Conservation (phyloP, 1,140 invertebrate genomes). For the Orchestia grillus region DNA sequence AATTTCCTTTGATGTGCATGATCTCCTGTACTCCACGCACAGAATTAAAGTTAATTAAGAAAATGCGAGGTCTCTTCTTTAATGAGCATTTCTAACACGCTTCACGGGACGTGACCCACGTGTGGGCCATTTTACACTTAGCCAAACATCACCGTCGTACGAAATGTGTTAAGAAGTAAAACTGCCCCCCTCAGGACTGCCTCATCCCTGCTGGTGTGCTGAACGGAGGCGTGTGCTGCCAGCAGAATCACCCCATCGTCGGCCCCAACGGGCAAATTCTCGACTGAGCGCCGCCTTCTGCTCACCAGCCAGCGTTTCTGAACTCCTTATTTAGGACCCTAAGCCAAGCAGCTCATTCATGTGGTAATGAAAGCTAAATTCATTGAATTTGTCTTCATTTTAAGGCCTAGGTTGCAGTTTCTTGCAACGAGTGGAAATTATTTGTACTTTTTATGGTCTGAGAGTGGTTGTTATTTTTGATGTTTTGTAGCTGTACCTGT, state of each 20-base stretch:
- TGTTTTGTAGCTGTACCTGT: neutral
- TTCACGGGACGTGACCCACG: too few relatives aligned
- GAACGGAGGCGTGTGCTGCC: constrained; percentile 57
- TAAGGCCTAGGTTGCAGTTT: neutral
- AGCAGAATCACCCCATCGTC: constrained; percentile 49
- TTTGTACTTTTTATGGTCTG: neutral
- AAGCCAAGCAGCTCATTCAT: neutral
- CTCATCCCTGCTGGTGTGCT: constrained; percentile 58
- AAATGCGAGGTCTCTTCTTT: too few relatives aligned
- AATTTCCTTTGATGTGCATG: too few relatives aligned
- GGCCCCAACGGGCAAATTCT: constrained; percentile 33
- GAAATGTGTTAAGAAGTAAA: neutral
- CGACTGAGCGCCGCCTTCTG: neutral
- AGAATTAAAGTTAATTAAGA: too few relatives aligned
- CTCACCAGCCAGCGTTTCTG: neutral
- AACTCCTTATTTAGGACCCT: neutral
- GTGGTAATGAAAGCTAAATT: neutral
- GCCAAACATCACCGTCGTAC: too few relatives aligned
- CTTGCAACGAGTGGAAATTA: neutral
- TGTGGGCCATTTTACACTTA: too few relatives aligned
- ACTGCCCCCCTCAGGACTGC: constrained; percentile 46
- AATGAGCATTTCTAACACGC: too few relatives aligned
- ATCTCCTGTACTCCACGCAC: too few relatives aligned
- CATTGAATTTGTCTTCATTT: neutral
- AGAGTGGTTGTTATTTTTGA: neutral